A percentile compares a stretch with the other conserved stretches of the same genome.
Conservation (phyloP, 2,797 vertebrate species). For the Botia almorhae region DNA sequence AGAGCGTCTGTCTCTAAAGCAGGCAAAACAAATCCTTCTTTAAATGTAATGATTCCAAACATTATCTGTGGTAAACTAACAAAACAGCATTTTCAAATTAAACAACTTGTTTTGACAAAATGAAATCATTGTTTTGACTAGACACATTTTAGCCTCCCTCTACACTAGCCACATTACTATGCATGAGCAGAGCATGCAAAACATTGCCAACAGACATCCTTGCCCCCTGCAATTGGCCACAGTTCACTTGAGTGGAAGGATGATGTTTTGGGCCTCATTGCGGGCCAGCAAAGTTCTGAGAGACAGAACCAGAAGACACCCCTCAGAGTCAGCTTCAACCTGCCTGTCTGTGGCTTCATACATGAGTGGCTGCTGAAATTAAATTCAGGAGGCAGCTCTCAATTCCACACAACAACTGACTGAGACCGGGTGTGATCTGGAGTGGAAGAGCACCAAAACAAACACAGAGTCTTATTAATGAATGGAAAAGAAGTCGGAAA, state of each 20-base stretch:
- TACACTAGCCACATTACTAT: constrained; percentile 23
- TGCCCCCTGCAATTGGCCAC: neutral
- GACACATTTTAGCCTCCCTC: neutral
- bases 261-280: neutral
- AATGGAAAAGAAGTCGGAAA: constrained; percentile 9
- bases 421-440: constrained; percentile 5
- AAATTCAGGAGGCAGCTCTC: constrained; percentile 44
- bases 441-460: constrained; percentile 20
- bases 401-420: constrained; percentile 32
- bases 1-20: constrained; percentile 38
- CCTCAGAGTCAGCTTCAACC: neutral
- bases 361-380: constrained; percentile 16
- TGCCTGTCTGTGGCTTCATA: constrained; percentile 20
- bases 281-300: constrained; percentile 21
- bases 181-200: constrained; percentile 15
- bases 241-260: constrained; percentile 23
- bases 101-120: constrained; percentile 20
- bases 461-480: constrained; percentile 27
- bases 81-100: constrained; percentile 2
- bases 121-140: constrained; percentile 5
- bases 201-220: neutral
- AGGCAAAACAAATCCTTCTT: constrained; percentile 9
- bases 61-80: neutral
- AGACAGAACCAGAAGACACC: constrained; percentile 3
- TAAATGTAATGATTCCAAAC: neutral